Evolutionary conservation across 2,113 vertebrate genomes (phyloP), one percentile per base, ranked within the genome.

Genomic region (Sarotherodon lohbergeri): DNA sequence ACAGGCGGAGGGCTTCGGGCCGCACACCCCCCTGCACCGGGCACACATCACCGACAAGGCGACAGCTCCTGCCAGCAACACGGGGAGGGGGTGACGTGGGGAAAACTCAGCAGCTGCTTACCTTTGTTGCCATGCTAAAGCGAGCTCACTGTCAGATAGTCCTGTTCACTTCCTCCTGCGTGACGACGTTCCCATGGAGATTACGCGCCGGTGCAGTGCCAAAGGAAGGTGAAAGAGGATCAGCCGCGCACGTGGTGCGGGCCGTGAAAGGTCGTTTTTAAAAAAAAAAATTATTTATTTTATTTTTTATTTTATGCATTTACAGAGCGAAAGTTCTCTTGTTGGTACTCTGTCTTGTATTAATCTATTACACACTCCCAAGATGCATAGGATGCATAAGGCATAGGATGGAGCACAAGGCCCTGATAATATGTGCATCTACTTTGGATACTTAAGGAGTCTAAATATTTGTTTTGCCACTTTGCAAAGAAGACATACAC

Each of bases 41-140:
- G 56, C 83, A 39, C 85, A 34, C 59, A 39, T 46, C 61, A 24
- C 66, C 43, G 73, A 50, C 46, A 34, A 52, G n/a, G 73, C 3
- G 19, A 71, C 46, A 43, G 34, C 43, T 41, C 10, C 57, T 19
- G 46, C 24, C 66, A 54, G 11, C 56, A 57, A 84, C 54, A 46
- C n/a, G 29, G 24, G 17, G 46, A 8, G 6, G 27, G 68, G 24
- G 41, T 55, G 17, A 32, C 32, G n/a, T 32, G 63, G 24, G 41
- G 24, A 24, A 85, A 61, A 82, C 54, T 34, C 63, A 10, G 48
- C 43, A 79, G 86, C 95, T 95, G 85, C 96, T 96, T 97, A 97
- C 96, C 96, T 97, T 97, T 88, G 95, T 94, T 95, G 97, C 96
- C 97, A 96, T 96, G 93, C 94, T 96, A 90, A 91, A 93, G 83